phyloP scores from a whole-genome alignment of 2,797 vertebrate species.

The Aselliscus stoliczkanus region DNA sequence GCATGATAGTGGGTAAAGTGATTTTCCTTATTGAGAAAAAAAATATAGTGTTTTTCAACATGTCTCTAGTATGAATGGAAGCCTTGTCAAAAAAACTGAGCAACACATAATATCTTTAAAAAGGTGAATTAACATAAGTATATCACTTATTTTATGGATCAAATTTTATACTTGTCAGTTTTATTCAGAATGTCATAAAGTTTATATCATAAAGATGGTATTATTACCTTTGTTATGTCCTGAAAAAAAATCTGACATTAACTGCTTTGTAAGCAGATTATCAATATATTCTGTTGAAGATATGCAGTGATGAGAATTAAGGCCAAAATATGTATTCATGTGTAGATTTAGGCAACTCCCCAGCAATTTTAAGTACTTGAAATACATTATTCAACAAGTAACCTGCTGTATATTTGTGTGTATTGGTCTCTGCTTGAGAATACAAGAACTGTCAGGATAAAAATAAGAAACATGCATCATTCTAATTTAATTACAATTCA shows the following conservation, averaged over 20 bases:
- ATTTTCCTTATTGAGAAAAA: conserved; percentile 82
- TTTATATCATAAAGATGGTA: conserved; percentile 77
- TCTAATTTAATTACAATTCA: conserved; percentile 81
- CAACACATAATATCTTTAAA: conserved; percentile 80
- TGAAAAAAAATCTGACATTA: conserved; percentile 74
- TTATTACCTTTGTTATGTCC: conserved; percentile 77
- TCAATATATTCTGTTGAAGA: conserved; percentile 73
- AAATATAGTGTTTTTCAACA: conserved; percentile 83
- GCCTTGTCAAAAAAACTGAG: conserved; percentile 81
- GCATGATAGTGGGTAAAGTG: conserved; percentile 80
- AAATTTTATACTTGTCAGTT: conserved; percentile 81
- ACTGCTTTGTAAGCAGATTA: conserved; percentile 74
- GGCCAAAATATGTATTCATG: conserved; percentile 78
- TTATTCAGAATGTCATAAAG: conserved; percentile 81
- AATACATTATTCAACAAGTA: conserved; percentile 85
- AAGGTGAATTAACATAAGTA: conserved; percentile 83
- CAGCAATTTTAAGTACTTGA: conserved; percentile 80
- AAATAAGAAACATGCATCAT: conserved; percentile 79
- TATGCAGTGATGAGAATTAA: conserved; percentile 78
- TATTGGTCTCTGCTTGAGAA: conserved; percentile 78
- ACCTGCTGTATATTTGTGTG: conserved; percentile 77
- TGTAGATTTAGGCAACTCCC: conserved; percentile 79
- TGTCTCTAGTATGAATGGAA: conserved; percentile 80
- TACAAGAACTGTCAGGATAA: conserved; percentile 80
- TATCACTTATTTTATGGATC: conserved; percentile 81